These are phyloP conservation scores for Carettochelys insculpta DNA, from an alignment of 2,113 vertebrate species.

Conservation along the genomic window DNA sequence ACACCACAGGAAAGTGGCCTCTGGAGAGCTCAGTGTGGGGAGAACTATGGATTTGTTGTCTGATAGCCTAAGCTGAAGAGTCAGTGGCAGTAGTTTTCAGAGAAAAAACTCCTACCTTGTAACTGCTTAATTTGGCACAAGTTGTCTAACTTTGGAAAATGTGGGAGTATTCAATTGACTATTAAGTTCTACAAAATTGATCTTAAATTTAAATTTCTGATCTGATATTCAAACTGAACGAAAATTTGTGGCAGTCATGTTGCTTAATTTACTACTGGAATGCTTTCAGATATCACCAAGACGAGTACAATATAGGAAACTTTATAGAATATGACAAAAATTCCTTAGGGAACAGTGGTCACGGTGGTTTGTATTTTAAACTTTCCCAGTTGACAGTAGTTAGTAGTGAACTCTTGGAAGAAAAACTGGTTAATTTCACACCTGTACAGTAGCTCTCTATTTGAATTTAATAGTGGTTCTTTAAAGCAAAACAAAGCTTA, in stretches of 20 bases:
- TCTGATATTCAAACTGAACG: not conserved
- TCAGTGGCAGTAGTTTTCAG: not conserved
- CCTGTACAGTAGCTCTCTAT: too few species aligned
- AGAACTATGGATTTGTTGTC: not conserved
- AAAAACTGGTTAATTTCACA: too few species aligned
- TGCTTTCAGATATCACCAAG: not conserved
- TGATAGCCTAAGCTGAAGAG: not conserved
- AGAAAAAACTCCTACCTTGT: not conserved
- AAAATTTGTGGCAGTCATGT: not conserved
- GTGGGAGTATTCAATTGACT: not conserved
- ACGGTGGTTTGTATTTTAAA: too few species aligned
- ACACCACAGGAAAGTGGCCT: not conserved
- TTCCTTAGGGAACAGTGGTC: not conserved
- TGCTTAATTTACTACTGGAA: not conserved
- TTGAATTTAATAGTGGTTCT: too few species aligned
- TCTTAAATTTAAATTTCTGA: not conserved
- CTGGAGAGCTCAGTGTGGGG: not conserved
- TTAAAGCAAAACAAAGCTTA: too few species aligned
- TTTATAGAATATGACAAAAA: not conserved
- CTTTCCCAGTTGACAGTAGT: too few species aligned
- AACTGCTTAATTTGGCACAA: not conserved
- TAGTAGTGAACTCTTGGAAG: too few species aligned
- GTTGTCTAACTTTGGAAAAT: too few species aligned
- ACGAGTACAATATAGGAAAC: not conserved
- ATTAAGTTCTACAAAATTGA: not conserved